phyloP scores from a whole-genome alignment of 2,888 invertebrate species.

The Apodemia mormo region DNA sequence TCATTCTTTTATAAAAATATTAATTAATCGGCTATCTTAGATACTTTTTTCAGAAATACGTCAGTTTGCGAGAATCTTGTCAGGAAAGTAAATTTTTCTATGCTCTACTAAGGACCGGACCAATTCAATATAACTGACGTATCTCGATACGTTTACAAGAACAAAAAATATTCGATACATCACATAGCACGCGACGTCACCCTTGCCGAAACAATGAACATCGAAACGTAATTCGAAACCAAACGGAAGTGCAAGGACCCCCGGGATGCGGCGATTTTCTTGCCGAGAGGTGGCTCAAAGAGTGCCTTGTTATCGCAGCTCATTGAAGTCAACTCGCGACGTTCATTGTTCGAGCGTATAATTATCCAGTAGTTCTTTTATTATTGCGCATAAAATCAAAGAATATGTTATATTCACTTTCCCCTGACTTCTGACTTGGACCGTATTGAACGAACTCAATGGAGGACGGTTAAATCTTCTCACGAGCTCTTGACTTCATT shows the following conservation, averaged over 20 bases:
- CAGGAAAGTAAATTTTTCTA: too few relatives aligned
- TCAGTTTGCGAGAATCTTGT: too few relatives aligned
- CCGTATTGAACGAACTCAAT: slow-evolving; percentile 63
- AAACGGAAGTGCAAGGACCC: slow-evolving; percentile 77
- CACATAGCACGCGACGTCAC: slow-evolving; percentile 47
- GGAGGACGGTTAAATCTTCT: slow-evolving; percentile 79
- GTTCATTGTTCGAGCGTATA: slow-evolving; percentile 73
- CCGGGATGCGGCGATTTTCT: slow-evolving; percentile 74
- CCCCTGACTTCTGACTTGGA: slow-evolving; percentile 76
- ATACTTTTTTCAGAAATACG: too few relatives aligned
- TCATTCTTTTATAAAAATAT: too few relatives aligned
- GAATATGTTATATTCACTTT: slow-evolving; percentile 71
- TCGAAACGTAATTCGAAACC: slow-evolving; percentile 63
- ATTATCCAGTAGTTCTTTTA: slow-evolving; percentile 68
- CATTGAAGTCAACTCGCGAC: slow-evolving; percentile 70
- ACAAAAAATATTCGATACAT: neutral
- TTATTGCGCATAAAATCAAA: slow-evolving; percentile 71
- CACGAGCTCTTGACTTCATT: slow-evolving; percentile 61
- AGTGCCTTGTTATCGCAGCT: slow-evolving; percentile 62
- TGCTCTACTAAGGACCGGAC: neutral
- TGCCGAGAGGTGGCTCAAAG: slow-evolving; percentile 63
- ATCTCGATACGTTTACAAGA: neutral
- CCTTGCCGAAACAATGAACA: slow-evolving; percentile 64
- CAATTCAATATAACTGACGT: neutral
- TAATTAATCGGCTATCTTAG: too few relatives aligned